These are phyloP conservation scores for Carcharodon carcharias DNA, from an alignment of 2,797 vertebrate genomes.

Conservation along the genomic window DNA sequence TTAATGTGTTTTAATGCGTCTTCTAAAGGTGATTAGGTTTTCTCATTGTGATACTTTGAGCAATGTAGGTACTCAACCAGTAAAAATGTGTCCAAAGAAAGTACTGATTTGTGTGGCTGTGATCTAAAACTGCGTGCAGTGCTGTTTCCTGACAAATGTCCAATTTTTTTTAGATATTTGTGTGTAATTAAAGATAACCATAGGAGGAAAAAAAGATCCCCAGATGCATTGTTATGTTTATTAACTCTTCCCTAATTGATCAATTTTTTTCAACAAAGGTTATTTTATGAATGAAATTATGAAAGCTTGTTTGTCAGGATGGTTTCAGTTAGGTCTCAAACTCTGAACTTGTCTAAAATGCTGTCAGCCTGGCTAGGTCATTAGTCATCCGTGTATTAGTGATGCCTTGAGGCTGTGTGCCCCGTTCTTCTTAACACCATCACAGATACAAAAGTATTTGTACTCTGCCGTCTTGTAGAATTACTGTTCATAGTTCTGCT, in stretches of 20 bases:
- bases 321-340: conserved; percentile 76
- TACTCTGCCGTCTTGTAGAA: conserved; percentile 61
- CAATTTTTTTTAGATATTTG: not conserved
- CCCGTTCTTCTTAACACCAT: conserved; percentile 62
- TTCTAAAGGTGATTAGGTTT: not conserved
- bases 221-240: not conserved
- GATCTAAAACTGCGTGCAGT: not conserved
- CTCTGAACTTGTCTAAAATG: conserved; percentile 83
- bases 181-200: not conserved
- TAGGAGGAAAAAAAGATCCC: not conserved
- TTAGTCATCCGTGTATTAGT: conserved; percentile 84
- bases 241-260: not conserved
- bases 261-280: conserved; percentile 62
- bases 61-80: not conserved
- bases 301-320: conserved; percentile 91
- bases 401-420: conserved; percentile 72
- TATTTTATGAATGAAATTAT: conserved; percentile 68
- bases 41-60: not conserved
- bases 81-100: not conserved
- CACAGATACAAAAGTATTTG: conserved; percentile 55
- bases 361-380: conserved; percentile 82
- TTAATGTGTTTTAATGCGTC: not conserved
- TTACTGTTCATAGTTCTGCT: conserved; percentile 64
- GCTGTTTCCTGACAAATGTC: not conserved
- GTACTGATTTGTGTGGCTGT: not conserved